phyloP scores from a whole-genome alignment of 37 sponge, comb jelly and placozoan species.

The Crambe crambe region DNA sequence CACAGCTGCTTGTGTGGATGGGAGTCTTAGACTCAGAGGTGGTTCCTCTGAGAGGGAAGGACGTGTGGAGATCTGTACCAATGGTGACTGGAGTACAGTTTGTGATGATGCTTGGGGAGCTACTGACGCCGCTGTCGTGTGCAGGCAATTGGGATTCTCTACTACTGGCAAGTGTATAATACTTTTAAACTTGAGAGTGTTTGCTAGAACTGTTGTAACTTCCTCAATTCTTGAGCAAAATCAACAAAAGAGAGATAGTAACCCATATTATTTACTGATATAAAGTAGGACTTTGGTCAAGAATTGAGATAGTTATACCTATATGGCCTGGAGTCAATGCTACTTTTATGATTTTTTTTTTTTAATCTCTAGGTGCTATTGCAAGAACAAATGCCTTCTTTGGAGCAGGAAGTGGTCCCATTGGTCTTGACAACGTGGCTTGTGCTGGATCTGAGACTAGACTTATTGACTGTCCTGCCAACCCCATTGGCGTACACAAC shows the following conservation, averaged over 20 bases:
- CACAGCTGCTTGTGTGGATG: background rate
- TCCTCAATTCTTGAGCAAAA: too few species aligned
- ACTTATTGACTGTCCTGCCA: constrained; percentile 42
- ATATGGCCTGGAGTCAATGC: background rate
- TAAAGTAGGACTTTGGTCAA: background rate
- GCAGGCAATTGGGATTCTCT: constrained; percentile 35
- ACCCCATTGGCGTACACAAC: constrained; percentile 32
- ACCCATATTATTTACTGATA: too few species aligned
- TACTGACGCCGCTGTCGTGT: constrained; percentile 19
- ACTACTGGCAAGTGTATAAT: too few species aligned
- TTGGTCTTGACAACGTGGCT: constrained; percentile 36
- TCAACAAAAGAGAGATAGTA: too few species aligned
- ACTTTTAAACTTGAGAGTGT: too few species aligned
- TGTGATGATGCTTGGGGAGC: constrained; percentile 31
- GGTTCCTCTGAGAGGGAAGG: background rate
- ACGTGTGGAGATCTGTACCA: constrained; percentile 31
- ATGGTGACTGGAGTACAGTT: constrained; percentile 37
- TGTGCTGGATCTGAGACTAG: constrained; percentile 35
- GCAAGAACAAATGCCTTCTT: constrained; percentile 11
- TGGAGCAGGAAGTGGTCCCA: constrained; percentile 27
- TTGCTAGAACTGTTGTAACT: too few species aligned
- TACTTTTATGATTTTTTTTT: background rate
- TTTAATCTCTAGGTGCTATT: background rate
- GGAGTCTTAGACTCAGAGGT: background rate
- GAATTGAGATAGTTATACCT: background rate